phyloP scores from a whole-genome alignment of 2,888 invertebrate species.

The Zaprionus bogoriensis region DNA sequence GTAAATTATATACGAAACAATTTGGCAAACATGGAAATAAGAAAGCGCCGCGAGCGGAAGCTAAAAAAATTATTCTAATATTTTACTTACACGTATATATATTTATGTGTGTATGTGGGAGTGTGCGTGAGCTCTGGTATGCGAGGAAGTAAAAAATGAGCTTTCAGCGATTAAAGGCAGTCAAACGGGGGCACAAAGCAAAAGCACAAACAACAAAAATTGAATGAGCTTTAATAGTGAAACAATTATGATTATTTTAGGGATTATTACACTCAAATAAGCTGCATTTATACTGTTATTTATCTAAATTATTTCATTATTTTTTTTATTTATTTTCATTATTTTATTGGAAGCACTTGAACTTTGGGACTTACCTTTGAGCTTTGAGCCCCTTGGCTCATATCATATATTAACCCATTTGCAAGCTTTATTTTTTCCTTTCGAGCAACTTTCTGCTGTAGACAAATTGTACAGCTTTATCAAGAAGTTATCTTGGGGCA shows the following conservation, averaged over 20 bases:
- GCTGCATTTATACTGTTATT: too few relatives aligned
- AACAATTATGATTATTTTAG: too few relatives aligned
- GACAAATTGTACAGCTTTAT: background rate
- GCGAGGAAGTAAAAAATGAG: conserved; percentile 6
- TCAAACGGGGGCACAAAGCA: background rate
- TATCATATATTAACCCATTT: too few relatives aligned
- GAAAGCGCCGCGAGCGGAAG: conserved; percentile 2
- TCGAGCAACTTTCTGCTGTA: background rate
- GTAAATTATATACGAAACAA: conserved; percentile 57
- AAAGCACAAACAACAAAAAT: too few relatives aligned
- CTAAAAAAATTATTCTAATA: conserved; percentile 37
- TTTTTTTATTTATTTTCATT: too few relatives aligned
- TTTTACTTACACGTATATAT: background rate
- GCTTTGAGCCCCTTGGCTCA: too few relatives aligned
- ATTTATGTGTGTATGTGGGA: background rate
- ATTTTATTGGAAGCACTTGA: too few relatives aligned
- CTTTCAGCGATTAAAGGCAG: conserved; percentile 13
- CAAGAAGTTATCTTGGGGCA: background rate
- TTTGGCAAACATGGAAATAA: conserved; percentile 25
- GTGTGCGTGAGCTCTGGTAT: background rate
- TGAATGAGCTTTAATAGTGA: background rate
- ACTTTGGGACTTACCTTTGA: too few relatives aligned
- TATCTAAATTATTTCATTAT: too few relatives aligned
- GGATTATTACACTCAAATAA: too few relatives aligned
- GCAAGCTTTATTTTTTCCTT: too few relatives aligned